Evolutionary conservation across 2,113 vertebrate genomes (phyloP).

Genomic region (Corythornis madagascariensis): DNA sequence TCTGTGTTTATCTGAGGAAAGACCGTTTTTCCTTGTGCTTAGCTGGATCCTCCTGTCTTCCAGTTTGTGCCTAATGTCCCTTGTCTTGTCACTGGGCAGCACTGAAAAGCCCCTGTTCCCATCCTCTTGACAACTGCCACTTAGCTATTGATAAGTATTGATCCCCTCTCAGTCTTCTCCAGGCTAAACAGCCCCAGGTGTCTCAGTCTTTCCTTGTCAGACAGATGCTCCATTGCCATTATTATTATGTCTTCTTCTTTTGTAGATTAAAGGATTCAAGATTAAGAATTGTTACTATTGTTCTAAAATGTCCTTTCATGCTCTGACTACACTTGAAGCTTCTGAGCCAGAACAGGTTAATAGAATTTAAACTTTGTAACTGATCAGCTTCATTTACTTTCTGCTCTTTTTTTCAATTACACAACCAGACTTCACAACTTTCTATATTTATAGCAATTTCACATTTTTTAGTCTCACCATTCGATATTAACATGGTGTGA

Average conservation of each 20-base stretch:
- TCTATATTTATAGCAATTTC: background rate
- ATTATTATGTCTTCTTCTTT: background rate
- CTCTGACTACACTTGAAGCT: background rate
- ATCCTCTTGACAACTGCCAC: too few species aligned
- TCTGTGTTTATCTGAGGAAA: background rate
- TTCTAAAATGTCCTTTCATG: slow-evolving; percentile 4
- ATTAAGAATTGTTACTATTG: background rate
- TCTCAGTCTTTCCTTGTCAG: background rate
- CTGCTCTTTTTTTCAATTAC: background rate
- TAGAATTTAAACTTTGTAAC: slow-evolving; percentile 26
- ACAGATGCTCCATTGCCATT: background rate
- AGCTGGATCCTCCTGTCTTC: too few species aligned
- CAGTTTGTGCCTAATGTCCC: too few species aligned
- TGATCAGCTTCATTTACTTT: slow-evolving; percentile 25
- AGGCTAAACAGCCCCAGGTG: background rate
- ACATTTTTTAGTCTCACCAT: background rate
- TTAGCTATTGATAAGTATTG: background rate
- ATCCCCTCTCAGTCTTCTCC: background rate
- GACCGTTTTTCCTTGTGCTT: too few species aligned
- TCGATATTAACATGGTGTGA: background rate
- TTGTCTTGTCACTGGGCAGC: too few species aligned
- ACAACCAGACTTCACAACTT: background rate
- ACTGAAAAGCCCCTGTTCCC: too few species aligned
- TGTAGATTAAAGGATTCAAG: background rate
- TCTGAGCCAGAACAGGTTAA: background rate